Percentiles rank a stretch among this genome's conserved stretches.
Conservation (phyloP, 2,888 invertebrate species). For the Eupithecia pulchellata region DNA sequence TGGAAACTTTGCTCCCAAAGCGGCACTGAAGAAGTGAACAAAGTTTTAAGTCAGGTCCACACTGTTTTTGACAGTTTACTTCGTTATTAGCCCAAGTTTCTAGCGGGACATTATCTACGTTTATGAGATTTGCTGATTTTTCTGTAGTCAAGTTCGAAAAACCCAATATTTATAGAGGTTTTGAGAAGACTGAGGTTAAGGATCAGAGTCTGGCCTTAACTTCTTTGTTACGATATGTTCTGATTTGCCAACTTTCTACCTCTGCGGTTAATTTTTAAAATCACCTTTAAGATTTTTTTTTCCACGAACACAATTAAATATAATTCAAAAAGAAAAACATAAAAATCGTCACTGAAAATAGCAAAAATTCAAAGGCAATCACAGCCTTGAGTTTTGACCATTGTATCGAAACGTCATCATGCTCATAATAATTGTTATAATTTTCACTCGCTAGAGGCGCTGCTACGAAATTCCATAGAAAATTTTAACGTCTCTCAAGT, state of each 20-base stretch:
- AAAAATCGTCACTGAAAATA: too few species aligned
- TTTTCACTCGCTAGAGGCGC: background rate
- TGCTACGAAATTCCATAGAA: background rate
- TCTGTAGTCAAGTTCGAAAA: background rate
- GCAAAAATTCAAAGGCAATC: too few species aligned
- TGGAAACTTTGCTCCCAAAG: slow-evolving; percentile 23
- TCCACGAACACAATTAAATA: too few species aligned
- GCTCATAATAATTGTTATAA: too few species aligned
- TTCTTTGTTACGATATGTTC: too few species aligned
- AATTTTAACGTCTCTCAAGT: background rate
- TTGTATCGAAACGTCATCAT: background rate
- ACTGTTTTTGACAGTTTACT: slow-evolving; percentile 12
- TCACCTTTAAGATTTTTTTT: too few species aligned
- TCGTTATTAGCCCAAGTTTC: background rate
- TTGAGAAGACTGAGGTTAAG: background rate
- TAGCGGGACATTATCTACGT: background rate
- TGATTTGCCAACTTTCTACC: too few species aligned
- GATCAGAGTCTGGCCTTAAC: too few species aligned
- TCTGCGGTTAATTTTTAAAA: too few species aligned
- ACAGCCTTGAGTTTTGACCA: background rate
- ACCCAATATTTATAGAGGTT: background rate
- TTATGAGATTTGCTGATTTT: background rate
- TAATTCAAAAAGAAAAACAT: too few species aligned
- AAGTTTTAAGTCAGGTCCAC: background rate
- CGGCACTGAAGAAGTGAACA: background rate